Conservation (phyloP, 1,140 invertebrate genomes). For the Aleiodes sp. region DNA sequence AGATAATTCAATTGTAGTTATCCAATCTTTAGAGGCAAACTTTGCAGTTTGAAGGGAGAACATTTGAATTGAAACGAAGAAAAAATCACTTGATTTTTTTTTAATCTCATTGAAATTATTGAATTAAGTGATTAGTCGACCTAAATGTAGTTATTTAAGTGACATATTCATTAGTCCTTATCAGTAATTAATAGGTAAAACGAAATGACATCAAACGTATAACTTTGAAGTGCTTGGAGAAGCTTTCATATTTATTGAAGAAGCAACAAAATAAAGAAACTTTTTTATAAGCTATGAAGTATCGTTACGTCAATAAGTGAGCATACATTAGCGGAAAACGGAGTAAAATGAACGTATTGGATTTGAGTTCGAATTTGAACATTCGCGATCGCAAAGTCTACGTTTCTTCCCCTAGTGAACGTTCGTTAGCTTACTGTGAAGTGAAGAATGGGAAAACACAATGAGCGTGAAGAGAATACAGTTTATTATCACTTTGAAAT, state of each 20-base stretch:
- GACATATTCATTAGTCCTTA: conserved; percentile 5
- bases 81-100: neutral
- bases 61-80: neutral
- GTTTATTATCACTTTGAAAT: too few relatives aligned
- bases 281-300: neutral
- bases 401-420: too few relatives aligned
- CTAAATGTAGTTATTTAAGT: neutral
- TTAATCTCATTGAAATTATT: neutral
- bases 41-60: neutral
- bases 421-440: too few relatives aligned
- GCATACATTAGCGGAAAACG: too few relatives aligned
- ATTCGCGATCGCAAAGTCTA: too few relatives aligned
- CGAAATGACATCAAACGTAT: neutral
- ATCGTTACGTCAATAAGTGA: neutral
- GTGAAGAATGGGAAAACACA: too few relatives aligned
- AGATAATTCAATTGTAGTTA: conserved; percentile 7
- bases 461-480: too few relatives aligned
- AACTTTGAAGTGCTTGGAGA: neutral
- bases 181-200: conserved; percentile 10
- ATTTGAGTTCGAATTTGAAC: too few relatives aligned
- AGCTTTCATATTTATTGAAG: neutral
- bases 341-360: too few relatives aligned
- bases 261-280: too few relatives aligned
- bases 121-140: neutral
- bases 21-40: neutral